Conservation (phyloP, 2,113 vertebrate genomes). For the Pogona vitticeps region DNA sequence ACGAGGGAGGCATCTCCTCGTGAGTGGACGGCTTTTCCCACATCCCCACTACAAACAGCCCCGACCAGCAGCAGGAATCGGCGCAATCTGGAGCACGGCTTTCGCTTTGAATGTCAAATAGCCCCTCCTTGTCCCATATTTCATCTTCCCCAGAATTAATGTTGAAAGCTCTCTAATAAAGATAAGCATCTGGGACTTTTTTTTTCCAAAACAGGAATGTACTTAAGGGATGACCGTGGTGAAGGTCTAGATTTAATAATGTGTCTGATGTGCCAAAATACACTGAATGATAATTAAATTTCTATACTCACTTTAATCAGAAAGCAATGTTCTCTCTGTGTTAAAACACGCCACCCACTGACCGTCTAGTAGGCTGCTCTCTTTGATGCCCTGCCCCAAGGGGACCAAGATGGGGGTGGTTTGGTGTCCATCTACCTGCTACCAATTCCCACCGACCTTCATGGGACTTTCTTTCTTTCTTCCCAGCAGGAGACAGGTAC, state of each 20-base stretch:
- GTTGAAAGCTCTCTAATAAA: neutral
- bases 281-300: neutral
- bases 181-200: neutral
- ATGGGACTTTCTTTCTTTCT: neutral
- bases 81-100: neutral
- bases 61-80: neutral
- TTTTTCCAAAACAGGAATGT: neutral
- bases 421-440: neutral
- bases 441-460: neutral
- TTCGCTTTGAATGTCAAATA: neutral
- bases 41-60: neutral
- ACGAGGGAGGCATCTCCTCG: no score
- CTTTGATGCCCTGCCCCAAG: neutral
- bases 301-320: neutral
- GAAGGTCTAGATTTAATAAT: neutral
- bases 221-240: neutral
- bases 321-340: neutral
- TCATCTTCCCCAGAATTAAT: neutral
- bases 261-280: neutral
- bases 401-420: neutral
- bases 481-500: neutral
- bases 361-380: neutral
- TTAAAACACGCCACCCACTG: neutral
- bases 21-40: neutral
- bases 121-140: neutral